phyloP scores from a whole-genome alignment of 1,140 invertebrate genomes.

The Cotesia vestalis region DNA sequence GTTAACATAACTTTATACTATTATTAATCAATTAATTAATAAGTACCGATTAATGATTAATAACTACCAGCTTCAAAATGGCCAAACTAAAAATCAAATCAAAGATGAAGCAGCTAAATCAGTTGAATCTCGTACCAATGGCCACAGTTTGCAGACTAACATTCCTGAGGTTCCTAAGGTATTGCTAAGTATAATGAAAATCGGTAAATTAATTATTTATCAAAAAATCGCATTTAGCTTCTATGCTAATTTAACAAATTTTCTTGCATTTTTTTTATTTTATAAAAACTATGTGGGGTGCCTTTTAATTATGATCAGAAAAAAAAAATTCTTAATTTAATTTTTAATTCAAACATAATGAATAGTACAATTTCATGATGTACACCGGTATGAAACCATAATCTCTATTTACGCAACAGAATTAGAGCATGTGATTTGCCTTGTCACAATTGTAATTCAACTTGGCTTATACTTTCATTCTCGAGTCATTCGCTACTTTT shows the following conservation, averaged over 20 bases:
- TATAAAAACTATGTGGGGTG: too few species aligned
- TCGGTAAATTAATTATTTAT: too few species aligned
- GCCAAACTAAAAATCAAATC: slow-evolving; percentile 48
- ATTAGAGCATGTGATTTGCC: too few species aligned
- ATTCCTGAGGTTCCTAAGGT: slow-evolving; percentile 52
- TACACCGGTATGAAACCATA: too few species aligned
- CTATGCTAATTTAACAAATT: too few species aligned
- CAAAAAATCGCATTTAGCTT: too few species aligned
- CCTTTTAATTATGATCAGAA: neutral
- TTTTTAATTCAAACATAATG: neutral
- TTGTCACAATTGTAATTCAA: too few species aligned
- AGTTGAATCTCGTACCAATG: slow-evolving; percentile 48
- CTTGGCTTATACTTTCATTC: too few species aligned
- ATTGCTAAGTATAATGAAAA: slow-evolving; percentile 33
- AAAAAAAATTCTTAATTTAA: neutral
- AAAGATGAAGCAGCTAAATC: slow-evolving; percentile 47
- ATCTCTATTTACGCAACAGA: too few species aligned
- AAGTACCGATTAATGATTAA: slow-evolving; percentile 32
- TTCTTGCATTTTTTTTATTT: too few species aligned
- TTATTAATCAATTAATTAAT: neutral
- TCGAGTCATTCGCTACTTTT: neutral
- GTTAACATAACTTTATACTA: slow-evolving; percentile 10
- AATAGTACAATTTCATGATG: too few species aligned
- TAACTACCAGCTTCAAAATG: slow-evolving; percentile 51
- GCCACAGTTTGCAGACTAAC: slow-evolving; percentile 47